Conservation (phyloP, 2,113 vertebrate genomes). For the Pantherophis guttatus region DNA sequence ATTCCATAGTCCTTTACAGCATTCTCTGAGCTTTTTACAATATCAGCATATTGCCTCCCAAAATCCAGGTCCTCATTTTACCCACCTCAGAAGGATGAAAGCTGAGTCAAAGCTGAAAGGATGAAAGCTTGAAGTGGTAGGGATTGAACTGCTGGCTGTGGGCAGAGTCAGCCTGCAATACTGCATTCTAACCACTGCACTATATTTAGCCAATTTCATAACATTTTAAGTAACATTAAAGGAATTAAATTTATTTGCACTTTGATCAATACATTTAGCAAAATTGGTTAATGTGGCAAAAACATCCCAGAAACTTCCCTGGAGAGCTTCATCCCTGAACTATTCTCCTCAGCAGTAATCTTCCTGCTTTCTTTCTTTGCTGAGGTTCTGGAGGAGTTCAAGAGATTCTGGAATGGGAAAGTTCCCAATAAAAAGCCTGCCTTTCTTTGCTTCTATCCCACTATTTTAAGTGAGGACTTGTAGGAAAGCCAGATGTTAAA, state of each 20-base stretch:
- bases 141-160: background rate
- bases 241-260: background rate
- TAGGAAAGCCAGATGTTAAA: background rate
- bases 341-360: background rate
- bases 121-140: background rate
- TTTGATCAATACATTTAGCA: background rate
- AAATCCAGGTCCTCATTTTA: background rate
- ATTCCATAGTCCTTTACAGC: background rate
- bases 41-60: background rate
- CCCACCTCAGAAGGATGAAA: background rate
- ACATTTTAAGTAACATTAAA: background rate
- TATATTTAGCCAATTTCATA: background rate
- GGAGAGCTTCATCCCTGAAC: background rate
- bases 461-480: constrained; percentile 2
- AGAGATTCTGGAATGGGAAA: background rate
- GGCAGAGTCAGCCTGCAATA: background rate
- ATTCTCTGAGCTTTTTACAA: background rate
- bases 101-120: background rate
- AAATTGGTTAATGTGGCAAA: background rate
- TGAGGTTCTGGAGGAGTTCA: background rate
- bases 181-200: background rate
- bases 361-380: background rate
- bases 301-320: background rate
- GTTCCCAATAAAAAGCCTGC: background rate
- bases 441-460: background rate